phyloP scores from a whole-genome alignment of 2,888 invertebrate genomes.

The Tortricodes alternella region DNA sequence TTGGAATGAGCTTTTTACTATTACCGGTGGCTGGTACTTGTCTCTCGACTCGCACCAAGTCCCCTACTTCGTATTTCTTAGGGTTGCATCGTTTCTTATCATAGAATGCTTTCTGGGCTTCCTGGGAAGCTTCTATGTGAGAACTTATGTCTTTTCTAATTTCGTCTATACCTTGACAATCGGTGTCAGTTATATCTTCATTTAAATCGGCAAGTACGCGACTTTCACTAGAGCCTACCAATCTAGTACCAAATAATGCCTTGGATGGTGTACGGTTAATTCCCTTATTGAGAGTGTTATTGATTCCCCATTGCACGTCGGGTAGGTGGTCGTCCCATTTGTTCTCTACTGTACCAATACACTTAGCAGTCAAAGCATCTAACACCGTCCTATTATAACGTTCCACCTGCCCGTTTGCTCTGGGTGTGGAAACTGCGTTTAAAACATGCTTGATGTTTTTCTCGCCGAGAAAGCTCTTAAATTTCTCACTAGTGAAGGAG shows the following conservation, averaged over 20 bases:
- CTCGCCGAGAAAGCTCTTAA: slow-evolving; percentile 7
- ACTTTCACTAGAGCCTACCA: not conserved
- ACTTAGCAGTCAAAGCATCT: slow-evolving; percentile 4
- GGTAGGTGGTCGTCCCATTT: slow-evolving; percentile 15
- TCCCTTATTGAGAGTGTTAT: slow-evolving; percentile 22
- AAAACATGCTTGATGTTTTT: slow-evolving; percentile 16
- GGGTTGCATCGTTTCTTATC: slow-evolving; percentile 12
- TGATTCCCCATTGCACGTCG: slow-evolving; percentile 20
- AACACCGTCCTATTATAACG: slow-evolving; percentile 19
- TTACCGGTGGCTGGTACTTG: slow-evolving; percentile 14
- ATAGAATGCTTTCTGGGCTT: slow-evolving; percentile 11
- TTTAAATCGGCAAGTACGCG: not conserved
- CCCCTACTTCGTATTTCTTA: slow-evolving; percentile 18
- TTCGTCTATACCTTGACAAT: not conserved
- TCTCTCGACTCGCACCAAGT: slow-evolving; percentile 25
- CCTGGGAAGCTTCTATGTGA: not conserved
- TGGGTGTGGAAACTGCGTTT: slow-evolving; percentile 11
- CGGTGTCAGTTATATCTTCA: not conserved
- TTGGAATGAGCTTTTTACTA: slow-evolving; percentile 27
- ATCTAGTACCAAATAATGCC: not conserved
- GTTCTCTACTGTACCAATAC: not conserved
- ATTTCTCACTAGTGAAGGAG: slow-evolving; percentile 22
- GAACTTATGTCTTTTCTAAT: slow-evolving; percentile 7
- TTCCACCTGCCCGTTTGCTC: slow-evolving; percentile 31
- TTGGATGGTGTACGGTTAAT: not conserved